Percentiles rank a stretch among this genome's conserved stretches.
Evolutionary conservation across 2,888 invertebrate genomes (phyloP).

Genomic region (Drosophila monieri): DNA sequence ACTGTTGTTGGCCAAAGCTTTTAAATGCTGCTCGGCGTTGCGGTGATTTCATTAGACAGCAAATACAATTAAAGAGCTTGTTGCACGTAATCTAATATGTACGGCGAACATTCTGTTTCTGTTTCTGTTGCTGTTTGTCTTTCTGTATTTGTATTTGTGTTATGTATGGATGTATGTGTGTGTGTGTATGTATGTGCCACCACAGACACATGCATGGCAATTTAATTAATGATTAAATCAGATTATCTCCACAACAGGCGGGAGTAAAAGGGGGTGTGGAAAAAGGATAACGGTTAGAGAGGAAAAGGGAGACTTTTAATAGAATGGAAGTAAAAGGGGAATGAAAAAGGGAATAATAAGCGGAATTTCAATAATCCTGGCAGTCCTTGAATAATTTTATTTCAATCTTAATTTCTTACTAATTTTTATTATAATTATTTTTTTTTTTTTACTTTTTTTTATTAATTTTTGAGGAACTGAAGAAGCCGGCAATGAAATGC

Average conservation of each 20-base stretch:
- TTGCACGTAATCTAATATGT: conserved; percentile 69
- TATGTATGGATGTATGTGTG: no score
- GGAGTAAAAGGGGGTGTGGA: not conserved
- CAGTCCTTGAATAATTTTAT: no score
- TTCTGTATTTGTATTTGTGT: no score
- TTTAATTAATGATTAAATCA: conserved; percentile 70
- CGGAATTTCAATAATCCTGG: no score
- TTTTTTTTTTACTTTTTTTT: conserved; percentile 46
- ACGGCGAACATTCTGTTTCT: conserved; percentile 27
- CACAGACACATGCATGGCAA: conserved; percentile 28
- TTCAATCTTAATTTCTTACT: no score
- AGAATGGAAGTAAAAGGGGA: not conserved
- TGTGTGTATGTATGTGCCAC: no score
- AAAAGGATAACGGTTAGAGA: conserved; percentile 11
- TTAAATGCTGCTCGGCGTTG: conserved; percentile 51
- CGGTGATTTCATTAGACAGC: conserved; percentile 68
- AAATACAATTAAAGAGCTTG: conserved; percentile 73
- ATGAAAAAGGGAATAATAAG: no score
- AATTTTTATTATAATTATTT: not conserved
- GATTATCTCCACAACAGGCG: conserved; percentile 63
- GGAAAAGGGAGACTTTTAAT: conserved; percentile 7
- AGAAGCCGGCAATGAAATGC: conserved; percentile 11
- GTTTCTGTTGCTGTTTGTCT: not conserved
- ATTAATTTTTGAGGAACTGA: conserved; percentile 26
- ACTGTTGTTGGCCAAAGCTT: conserved; percentile 55